phyloP scores from a whole-genome alignment of 2,113 vertebrate genomes.

The Nerophis lumbriciformis region DNA sequence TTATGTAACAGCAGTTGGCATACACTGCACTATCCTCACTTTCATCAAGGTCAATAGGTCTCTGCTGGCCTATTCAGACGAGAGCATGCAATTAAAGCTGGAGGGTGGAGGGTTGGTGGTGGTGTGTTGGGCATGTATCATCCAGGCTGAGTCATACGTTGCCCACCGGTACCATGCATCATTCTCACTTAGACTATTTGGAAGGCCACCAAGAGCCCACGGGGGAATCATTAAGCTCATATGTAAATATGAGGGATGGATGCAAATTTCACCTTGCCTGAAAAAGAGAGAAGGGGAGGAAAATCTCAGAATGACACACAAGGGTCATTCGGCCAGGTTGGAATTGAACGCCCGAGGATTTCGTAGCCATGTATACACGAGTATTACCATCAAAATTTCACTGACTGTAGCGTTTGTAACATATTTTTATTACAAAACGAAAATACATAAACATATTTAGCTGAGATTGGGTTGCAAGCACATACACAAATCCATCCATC shows the following conservation, averaged over 20 bases:
- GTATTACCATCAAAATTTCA: too few relatives aligned
- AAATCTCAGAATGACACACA: constrained; percentile 41
- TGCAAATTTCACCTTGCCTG: constrained; percentile 60
- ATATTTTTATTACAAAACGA: too few relatives aligned
- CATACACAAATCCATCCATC: too few relatives aligned
- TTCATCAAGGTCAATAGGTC: constrained; percentile 61
- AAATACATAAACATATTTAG: too few relatives aligned
- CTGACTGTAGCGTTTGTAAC: too few relatives aligned
- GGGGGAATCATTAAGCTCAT: constrained; percentile 55
- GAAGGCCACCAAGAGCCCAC: constrained; percentile 47
- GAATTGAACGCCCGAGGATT: background rate
- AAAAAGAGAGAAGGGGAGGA: constrained; percentile 4
- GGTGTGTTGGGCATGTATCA: constrained; percentile 40
- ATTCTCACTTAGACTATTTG: constrained; percentile 45
- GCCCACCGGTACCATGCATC: constrained; percentile 47
- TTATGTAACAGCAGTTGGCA: too few relatives aligned
- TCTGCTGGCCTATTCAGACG: constrained; percentile 53
- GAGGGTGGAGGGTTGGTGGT: background rate
- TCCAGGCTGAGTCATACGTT: constrained; percentile 56
- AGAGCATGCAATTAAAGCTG: constrained; percentile 61
- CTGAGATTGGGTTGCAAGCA: too few relatives aligned
- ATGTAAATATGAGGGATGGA: constrained; percentile 62
- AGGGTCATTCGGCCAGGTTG: constrained; percentile 2
- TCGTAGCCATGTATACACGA: background rate
- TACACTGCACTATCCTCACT: constrained; percentile 2